Evolutionary conservation across 2,113 vertebrate genomes (phyloP).

Genomic region (Pseudonaja textilis): DNA sequence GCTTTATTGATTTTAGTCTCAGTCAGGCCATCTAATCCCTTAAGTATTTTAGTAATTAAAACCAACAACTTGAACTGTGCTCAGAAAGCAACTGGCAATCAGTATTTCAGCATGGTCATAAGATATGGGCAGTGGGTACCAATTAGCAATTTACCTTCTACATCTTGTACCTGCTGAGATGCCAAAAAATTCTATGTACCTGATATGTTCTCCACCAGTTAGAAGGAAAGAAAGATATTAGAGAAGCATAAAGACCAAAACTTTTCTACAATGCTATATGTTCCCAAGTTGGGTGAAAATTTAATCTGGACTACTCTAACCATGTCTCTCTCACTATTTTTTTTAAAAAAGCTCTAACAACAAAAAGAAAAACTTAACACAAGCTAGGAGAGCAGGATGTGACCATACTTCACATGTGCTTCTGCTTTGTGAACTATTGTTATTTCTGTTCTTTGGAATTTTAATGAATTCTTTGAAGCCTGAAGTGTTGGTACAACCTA

Average conservation of each 20-base stretch:
- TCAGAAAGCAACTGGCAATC: neutral
- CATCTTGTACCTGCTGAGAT: neutral
- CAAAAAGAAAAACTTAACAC: neutral
- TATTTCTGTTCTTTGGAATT: neutral
- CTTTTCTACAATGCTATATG: neutral
- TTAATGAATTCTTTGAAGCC: neutral
- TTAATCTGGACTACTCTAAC: neutral
- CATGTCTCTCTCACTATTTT: neutral
- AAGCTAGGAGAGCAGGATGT: neutral
- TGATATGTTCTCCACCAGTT: neutral
- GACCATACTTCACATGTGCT: neutral
- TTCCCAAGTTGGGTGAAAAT: neutral
- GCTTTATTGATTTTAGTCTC: neutral
- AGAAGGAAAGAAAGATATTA: neutral
- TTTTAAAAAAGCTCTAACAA: neutral
- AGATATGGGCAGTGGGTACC: neutral
- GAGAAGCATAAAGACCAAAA: neutral
- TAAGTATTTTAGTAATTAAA: neutral
- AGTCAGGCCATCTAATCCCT: neutral
- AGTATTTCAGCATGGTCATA: neutral
- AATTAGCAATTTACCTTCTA: neutral
- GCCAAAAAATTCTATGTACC: neutral
- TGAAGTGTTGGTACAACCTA: neutral
- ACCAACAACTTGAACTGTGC: neutral
- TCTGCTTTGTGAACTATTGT: neutral